Conservation (phyloP, 2,888 invertebrate genomes). For the Azorinus chamasolen region DNA sequence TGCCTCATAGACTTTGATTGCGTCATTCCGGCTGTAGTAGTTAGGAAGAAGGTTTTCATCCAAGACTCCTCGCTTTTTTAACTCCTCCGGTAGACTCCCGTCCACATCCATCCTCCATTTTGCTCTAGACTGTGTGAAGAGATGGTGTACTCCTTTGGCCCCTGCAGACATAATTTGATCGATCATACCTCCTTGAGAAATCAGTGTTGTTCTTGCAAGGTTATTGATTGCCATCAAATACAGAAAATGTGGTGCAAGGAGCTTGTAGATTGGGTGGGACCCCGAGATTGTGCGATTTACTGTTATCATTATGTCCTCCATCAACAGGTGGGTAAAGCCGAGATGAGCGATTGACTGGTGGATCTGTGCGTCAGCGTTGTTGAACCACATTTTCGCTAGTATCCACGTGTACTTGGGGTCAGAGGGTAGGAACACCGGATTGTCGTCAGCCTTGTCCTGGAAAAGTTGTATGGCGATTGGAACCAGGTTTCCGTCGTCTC, state of each 20-base stretch:
- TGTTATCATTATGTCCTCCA: constrained; percentile 86
- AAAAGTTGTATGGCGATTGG: constrained; percentile 87
- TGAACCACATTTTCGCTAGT: constrained; percentile 85
- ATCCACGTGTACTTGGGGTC: constrained; percentile 85
- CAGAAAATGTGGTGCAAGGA: constrained; percentile 69
- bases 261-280: constrained; percentile 87
- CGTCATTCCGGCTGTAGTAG: no score
- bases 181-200: constrained; percentile 19
- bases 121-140: no score
- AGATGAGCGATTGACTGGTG: constrained; percentile 86
- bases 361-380: constrained; percentile 68
- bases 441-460: constrained; percentile 85
- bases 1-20: no score
- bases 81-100: no score
- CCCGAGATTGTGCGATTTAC: constrained; percentile 86
- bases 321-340: constrained; percentile 86
- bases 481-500: constrained; percentile 83
- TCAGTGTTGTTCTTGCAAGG: constrained; percentile 74
- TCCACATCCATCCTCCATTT: no score
- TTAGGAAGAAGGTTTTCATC: no score
- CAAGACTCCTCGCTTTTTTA: no score
- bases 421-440: constrained; percentile 85
- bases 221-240: constrained; percentile 87
- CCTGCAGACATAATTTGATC: constrained; percentile 29
- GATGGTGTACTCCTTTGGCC: no score